Conservation (phyloP, 2,113 vertebrate genomes). For the Poicephalus gulielmi region DNA sequence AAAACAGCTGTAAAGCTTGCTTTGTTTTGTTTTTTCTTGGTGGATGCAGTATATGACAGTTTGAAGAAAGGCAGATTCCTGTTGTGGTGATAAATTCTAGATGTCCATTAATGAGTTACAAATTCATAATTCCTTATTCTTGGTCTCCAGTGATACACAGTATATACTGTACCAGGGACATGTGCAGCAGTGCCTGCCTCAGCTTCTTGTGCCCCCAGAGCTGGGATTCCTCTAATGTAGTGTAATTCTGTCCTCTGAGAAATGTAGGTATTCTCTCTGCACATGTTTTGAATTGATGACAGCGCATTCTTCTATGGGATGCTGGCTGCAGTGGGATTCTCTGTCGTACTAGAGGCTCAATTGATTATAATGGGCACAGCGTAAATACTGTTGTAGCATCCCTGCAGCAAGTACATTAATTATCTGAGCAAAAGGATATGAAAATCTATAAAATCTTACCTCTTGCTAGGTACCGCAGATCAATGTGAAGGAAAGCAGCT, state of each 20-base stretch:
- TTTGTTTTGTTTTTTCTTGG: neutral
- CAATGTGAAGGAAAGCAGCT: neutral
- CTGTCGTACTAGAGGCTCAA: neutral
- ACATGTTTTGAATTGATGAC: fast-evolving
- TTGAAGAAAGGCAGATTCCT: neutral
- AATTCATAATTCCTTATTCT: neutral
- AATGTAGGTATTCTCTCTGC: neutral
- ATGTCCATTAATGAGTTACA: neutral
- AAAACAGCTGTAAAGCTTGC: neutral
- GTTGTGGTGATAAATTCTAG: neutral
- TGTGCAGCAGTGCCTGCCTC: neutral
- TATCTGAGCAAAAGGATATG: neutral
- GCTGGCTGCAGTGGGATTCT: neutral
- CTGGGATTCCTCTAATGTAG: neutral
- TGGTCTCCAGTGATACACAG: neutral
- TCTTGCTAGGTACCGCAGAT: neutral
- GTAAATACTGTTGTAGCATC: neutral
- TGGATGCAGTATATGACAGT: neutral
- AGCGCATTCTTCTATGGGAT: neutral
- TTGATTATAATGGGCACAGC: neutral
- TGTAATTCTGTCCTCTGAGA: neutral
- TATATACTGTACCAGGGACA: neutral
- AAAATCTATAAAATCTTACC: neutral
- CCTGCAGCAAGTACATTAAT: neutral
- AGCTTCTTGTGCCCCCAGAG: neutral